Evolutionary conservation across 2,888 invertebrate species (phyloP), one percentile per base, ranked within the genome.

Genomic region (Ferdinandea cuprea): DNA sequence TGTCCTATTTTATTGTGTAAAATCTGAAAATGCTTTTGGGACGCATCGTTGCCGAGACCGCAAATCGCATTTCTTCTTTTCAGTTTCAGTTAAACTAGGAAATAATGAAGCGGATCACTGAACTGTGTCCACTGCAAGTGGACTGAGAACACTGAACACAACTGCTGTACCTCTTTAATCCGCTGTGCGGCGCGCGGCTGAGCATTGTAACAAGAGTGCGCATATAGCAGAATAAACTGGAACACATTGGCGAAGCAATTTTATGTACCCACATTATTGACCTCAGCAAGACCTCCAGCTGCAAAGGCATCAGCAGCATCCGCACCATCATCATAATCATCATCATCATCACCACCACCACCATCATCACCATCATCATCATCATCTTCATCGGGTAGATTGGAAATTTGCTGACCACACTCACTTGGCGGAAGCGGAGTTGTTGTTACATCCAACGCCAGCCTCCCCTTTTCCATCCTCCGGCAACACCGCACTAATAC

Each of bases 201-300:
- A 32, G 48, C 58, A 61, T 73, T 25, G 79, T 66, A 54, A 68
- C 54, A 25, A 56, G 71, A 59, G 50, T 32, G 54, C 46, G 25
- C 56, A 63, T 54, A 56, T 54, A 58, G 54, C 11, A 50, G 32
- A 63, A 69, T 71, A 71, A 76, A 81, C 72, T 83, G 78, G 83
- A 83, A 72, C 83, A 83, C 72, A 73, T 65, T 73, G 72, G 56
- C 54, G 61, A 77, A 42, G 63, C 83, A 68, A 66, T 73, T 78
- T 73, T 84, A 84, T 84, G 79, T 79, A 74, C 79, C 84, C 84
- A 84, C 84, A 84, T 84, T 84, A 79, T 79, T 84, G 84, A 84
- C 84, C 84, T 84, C 79, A 59, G 32, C 59, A 63, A 83, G 79
- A 84, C 79, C 84, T 79, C 84, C 65, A 79, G 73, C 65, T 69